Percentiles rank a stretch among this genome's conserved stretches.
Conservation (phyloP, 1,140 invertebrate genomes). For the Zaprionus tsacasi region DNA sequence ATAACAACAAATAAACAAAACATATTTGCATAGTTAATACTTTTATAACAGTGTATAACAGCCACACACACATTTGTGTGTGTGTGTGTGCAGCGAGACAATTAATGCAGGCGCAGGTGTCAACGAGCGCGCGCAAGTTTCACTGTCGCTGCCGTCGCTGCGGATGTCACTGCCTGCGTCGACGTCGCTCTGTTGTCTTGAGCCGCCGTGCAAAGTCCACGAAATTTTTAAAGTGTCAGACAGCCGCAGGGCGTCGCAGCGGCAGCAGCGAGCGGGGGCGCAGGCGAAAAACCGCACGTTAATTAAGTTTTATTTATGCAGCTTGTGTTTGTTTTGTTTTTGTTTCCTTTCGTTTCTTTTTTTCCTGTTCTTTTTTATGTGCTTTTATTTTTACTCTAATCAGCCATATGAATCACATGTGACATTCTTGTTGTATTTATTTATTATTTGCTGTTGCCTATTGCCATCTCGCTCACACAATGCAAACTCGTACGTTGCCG, state of each 20-base stretch:
- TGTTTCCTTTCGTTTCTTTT: constrained; percentile 2
- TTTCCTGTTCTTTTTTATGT: constrained; percentile 3
- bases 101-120: constrained; percentile 54
- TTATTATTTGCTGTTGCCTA: constrained; percentile 21
- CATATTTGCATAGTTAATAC: constrained; percentile 34
- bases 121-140: constrained; percentile 23
- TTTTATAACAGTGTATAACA: neutral
- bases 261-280: neutral
- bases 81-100: constrained; percentile 30
- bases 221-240: constrained; percentile 75
- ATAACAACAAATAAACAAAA: constrained; percentile 18
- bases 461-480: neutral
- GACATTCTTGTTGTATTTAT: constrained; percentile 67
- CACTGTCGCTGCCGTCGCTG: constrained; percentile 32
- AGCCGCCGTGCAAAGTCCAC: constrained; percentile 78
- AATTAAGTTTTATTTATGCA: constrained; percentile 80
- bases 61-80: constrained; percentile 13
- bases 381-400: constrained; percentile 74
- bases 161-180: neutral
- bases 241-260: constrained; percentile 29
- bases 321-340: constrained; percentile 62
- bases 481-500: constrained; percentile 23
- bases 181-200: constrained; percentile 58
- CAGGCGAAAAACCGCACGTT: constrained; percentile 65
- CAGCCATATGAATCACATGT: constrained; percentile 76